Conservation (phyloP, 2,113 vertebrate species). For the Turnix velox region DNA sequence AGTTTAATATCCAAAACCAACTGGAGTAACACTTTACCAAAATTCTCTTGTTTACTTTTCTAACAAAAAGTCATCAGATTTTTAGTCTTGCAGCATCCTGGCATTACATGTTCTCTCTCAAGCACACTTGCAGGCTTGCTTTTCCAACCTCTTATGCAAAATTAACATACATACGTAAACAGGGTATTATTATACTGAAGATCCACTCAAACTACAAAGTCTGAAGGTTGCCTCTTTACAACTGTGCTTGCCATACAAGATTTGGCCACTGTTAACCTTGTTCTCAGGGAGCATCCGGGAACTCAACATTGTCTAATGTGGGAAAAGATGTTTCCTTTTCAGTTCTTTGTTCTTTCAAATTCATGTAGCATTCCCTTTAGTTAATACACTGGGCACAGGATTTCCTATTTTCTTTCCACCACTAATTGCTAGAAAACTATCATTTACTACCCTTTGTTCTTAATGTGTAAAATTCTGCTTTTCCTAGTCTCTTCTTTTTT, state of each 20-base stretch:
- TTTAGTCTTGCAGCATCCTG: neutral
- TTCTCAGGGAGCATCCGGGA: fast-evolving
- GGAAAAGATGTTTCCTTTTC: neutral
- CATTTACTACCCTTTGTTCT: neutral
- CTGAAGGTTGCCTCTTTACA: neutral
- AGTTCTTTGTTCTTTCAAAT: neutral
- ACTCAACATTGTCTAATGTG: neutral
- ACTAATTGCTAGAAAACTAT: neutral
- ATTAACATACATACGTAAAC: neutral
- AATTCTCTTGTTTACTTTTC: neutral
- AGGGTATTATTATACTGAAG: neutral
- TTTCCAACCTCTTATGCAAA: neutral
- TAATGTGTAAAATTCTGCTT: neutral
- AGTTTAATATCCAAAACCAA: neutral
- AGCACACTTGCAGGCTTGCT: neutral
- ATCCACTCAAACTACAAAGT: neutral
- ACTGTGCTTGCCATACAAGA: neutral
- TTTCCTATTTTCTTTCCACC: neutral
- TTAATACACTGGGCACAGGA: neutral
- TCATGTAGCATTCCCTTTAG: neutral
- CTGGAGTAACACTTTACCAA: neutral
- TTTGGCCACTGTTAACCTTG: neutral
- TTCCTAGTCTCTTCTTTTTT: neutral
- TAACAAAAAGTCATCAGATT: neutral
- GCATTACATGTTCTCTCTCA: neutral